These are phyloP conservation scores for Cyanoramphus novaezelandiae DNA, from an alignment of 2,113 vertebrate genomes.

Conservation along the genomic window DNA sequence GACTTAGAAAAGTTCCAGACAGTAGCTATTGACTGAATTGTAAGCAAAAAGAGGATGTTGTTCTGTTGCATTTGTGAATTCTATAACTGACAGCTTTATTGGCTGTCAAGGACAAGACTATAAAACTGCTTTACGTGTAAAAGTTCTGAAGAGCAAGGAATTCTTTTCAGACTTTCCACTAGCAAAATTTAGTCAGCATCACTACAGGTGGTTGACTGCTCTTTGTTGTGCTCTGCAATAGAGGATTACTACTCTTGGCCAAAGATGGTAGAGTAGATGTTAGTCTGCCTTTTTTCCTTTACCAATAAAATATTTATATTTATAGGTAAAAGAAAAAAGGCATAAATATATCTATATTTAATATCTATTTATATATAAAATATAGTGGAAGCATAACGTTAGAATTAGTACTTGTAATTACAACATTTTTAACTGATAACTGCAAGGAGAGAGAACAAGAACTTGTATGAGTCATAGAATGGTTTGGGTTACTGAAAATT, in stretches of 20 bases:
- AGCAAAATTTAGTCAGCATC: background rate
- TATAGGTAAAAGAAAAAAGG: background rate
- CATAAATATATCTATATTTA: background rate
- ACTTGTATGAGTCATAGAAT: background rate
- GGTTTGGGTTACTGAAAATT: background rate
- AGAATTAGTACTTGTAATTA: background rate
- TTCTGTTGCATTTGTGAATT: background rate
- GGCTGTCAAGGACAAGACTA: background rate
- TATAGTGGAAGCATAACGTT: too few species aligned
- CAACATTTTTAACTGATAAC: background rate
- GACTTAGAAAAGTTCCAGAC: background rate
- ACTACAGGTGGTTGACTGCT: background rate
- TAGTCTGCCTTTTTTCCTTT: background rate
- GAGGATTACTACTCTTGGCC: background rate
- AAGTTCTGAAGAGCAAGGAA: background rate
- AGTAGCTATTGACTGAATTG: background rate
- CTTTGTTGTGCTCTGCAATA: background rate
- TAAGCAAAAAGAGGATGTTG: background rate
- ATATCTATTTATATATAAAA: background rate
- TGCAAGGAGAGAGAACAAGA: background rate
- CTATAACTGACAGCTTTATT: background rate
- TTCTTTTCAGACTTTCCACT: background rate
- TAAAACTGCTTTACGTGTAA: background rate
- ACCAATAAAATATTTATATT: background rate
- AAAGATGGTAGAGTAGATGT: background rate